A percentile compares a stretch with the other conserved stretches of the same genome.
Conservation (phyloP, 2,888 invertebrate genomes). For the Abrostola tripartita region DNA sequence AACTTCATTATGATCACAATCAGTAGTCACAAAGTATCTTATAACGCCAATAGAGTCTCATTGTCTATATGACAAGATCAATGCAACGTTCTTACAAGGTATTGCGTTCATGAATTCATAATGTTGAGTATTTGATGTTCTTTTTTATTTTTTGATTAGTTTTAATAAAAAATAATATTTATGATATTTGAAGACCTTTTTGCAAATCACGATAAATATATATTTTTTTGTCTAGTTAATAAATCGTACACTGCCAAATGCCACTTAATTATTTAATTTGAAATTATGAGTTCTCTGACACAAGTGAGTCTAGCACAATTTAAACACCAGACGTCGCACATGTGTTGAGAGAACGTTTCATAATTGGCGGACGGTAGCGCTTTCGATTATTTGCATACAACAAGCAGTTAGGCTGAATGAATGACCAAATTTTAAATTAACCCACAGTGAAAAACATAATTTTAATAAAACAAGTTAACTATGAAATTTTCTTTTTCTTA, state of each 20-base stretch:
- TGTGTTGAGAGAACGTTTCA: conserved; percentile 56
- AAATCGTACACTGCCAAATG: too few species aligned
- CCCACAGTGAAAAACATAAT: neutral
- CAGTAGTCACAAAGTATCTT: neutral
- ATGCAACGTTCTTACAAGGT: neutral
- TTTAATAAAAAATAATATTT: too few species aligned
- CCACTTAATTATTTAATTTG: neutral
- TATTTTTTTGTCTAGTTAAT: too few species aligned
- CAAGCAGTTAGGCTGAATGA: conserved; percentile 30
- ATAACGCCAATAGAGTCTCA: neutral
- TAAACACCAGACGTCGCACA: conserved; percentile 52
- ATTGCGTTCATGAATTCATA: too few species aligned
- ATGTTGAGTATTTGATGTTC: too few species aligned
- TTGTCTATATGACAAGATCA: conserved; percentile 1
- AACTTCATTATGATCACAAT: conserved; percentile 1
- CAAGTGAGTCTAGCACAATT: neutral
- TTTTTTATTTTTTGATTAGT: too few species aligned
- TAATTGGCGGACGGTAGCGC: conserved; percentile 64
- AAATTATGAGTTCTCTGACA: neutral
- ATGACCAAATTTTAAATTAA: conserved; percentile 21
- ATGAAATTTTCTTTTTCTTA: too few species aligned
- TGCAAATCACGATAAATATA: too few species aligned
- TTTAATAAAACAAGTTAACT: too few species aligned
- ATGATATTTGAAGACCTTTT: too few species aligned
- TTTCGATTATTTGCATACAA: conserved; percentile 83